phyloP scores from a whole-genome alignment of 2,797 vertebrate species.

The Esox masquinongy region DNA sequence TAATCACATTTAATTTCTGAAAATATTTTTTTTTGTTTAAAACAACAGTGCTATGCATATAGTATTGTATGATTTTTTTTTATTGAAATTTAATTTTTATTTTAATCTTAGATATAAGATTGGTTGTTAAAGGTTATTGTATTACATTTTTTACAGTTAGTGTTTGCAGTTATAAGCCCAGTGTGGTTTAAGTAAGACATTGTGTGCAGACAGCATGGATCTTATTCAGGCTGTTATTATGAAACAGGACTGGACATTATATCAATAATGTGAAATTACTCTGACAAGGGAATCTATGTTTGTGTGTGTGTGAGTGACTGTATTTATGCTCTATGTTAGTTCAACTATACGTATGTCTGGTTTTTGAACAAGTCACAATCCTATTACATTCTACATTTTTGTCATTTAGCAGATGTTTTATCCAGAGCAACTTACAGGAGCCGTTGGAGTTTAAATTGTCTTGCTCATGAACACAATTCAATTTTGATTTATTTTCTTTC shows the following conservation, averaged over 20 bases:
- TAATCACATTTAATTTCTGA: not conserved
- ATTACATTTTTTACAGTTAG: not conserved
- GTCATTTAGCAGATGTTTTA: too few relatives aligned
- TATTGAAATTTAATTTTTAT: not conserved
- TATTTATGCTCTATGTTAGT: not conserved
- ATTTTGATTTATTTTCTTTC: too few relatives aligned
- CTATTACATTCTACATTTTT: too few relatives aligned
- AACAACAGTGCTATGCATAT: not conserved
- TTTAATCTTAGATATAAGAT: not conserved
- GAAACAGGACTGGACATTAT: conserved; percentile 54
- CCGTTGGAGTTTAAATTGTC: too few relatives aligned
- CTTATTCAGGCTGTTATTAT: conserved; percentile 47
- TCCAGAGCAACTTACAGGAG: too few relatives aligned
- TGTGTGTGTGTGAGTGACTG: not conserved
- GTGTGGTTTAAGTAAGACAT: conserved; percentile 8
- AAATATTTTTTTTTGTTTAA: not conserved
- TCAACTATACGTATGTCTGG: not conserved
- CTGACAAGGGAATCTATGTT: conserved; percentile 64
- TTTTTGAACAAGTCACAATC: not conserved
- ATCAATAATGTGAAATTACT: conserved; percentile 64
- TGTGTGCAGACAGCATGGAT: conserved; percentile 42
- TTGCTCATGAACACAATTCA: too few relatives aligned
- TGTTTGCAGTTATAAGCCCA: not conserved
- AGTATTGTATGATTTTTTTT: not conserved
- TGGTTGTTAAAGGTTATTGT: not conserved